These are phyloP conservation scores for Phalacrocorax brasilianus DNA, from an alignment of 2,113 vertebrate species.

Conservation along the genomic window DNA sequence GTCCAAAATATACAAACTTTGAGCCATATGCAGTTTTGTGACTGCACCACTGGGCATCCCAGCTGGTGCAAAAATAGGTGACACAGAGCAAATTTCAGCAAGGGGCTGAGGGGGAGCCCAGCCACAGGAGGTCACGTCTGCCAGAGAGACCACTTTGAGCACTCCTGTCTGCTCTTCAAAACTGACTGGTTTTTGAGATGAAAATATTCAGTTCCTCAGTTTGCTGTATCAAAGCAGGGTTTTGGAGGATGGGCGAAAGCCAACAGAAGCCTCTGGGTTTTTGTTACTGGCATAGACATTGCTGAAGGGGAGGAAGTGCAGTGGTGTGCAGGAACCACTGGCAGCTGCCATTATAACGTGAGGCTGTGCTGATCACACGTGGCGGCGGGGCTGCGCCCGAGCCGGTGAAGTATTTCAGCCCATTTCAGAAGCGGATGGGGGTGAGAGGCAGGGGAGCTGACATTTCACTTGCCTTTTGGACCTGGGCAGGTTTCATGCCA, in stretches of 20 bases:
- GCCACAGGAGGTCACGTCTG: rapidly evolving
- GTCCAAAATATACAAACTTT: neutral
- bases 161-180: neutral
- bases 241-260: neutral
- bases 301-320: neutral
- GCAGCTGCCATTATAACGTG: rapidly evolving
- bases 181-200: neutral
- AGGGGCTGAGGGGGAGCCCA: neutral
- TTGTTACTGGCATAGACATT: rapidly evolving
- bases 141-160: rapidly evolving
- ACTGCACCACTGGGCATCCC: neutral
- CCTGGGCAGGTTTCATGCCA: neutral
- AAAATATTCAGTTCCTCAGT: neutral
- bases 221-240: neutral
- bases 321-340: neutral
- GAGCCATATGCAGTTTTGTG: neutral
- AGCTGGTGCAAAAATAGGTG: neutral
- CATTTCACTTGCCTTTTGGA: neutral
- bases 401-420: neutral
- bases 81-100: neutral
- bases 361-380: rapidly evolving
- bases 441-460: neutral
- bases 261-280: neutral
- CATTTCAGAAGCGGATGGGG: rapidly evolving
- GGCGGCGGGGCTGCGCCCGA: neutral